phyloP scores from a whole-genome alignment of 2,113 vertebrate species.

The Albula goreensis region DNA sequence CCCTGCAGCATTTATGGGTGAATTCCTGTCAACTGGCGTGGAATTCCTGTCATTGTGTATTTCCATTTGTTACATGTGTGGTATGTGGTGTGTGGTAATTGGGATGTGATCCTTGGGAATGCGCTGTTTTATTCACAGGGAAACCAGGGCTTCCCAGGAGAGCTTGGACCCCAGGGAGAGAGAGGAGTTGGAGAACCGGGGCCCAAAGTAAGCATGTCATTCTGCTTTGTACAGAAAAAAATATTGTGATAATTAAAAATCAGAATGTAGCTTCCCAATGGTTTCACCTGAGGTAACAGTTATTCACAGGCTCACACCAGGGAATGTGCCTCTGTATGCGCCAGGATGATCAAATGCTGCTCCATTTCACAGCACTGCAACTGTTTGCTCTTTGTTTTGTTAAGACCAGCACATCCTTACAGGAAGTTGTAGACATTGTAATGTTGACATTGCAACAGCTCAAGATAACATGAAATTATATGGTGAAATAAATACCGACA shows the following conservation, averaged over 20 bases:
- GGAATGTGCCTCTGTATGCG: background rate
- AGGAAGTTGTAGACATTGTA: too few relatives aligned
- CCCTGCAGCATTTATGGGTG: too few relatives aligned
- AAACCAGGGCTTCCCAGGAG: constrained; percentile 71
- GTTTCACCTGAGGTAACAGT: background rate
- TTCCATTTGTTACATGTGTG: too few relatives aligned
- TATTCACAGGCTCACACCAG: background rate
- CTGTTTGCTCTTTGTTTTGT: too few relatives aligned
- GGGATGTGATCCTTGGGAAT: background rate
- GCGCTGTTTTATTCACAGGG: constrained; percentile 54
- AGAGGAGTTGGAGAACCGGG: constrained; percentile 65
- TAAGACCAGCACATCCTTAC: too few relatives aligned
- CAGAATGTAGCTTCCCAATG: background rate
- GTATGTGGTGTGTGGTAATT: background rate
- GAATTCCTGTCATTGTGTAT: too few relatives aligned
- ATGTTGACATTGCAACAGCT: too few relatives aligned
- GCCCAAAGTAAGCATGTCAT: constrained; percentile 59
- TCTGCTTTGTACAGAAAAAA: background rate
- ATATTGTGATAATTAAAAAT: background rate
- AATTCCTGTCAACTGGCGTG: too few relatives aligned
- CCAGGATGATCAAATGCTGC: too few relatives aligned
- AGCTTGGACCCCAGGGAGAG: constrained; percentile 61
- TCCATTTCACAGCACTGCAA: too few relatives aligned
- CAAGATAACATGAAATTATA: too few relatives aligned
- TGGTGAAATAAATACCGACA: too few relatives aligned